Conservation (phyloP, 2,888 invertebrate species). For the Criorhina ranunculi region DNA sequence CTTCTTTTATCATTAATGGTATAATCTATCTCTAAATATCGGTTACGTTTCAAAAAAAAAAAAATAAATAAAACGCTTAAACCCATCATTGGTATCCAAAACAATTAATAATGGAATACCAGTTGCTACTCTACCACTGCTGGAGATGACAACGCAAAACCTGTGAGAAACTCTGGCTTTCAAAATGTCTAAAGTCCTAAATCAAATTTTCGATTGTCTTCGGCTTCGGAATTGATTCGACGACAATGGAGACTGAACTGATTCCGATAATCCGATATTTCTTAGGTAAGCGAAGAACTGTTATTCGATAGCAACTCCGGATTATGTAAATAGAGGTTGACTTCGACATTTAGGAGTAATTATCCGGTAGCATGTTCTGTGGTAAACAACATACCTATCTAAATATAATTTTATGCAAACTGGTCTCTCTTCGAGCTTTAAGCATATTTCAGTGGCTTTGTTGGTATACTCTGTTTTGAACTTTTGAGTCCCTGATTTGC, state of each 20-base stretch:
- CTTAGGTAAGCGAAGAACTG: conserved; percentile 35
- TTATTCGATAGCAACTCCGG: conserved; percentile 59
- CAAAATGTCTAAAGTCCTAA: conserved; percentile 31
- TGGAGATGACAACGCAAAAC: conserved; percentile 13
- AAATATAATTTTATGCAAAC: conserved; percentile 61
- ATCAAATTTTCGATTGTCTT: conserved; percentile 60
- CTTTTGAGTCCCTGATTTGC: conserved; percentile 29
- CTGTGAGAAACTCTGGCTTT: conserved; percentile 30
- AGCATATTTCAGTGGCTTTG: conserved; percentile 27
- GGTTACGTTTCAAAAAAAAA: conserved; percentile 13
- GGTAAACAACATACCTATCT: conserved; percentile 13
- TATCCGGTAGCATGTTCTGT: conserved; percentile 67
- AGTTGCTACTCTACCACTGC: conserved; percentile 50
- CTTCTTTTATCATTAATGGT: conserved; percentile 67
- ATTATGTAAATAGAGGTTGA: conserved; percentile 65
- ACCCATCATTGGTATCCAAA: conserved; percentile 41
- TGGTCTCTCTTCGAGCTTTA: background rate
- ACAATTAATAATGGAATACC: conserved; percentile 68
- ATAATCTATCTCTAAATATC: conserved; percentile 60
- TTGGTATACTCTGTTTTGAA: conserved; percentile 20
- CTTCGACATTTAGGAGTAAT: conserved; percentile 69
- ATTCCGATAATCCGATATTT: conserved; percentile 59
- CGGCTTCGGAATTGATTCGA: conserved; percentile 30
- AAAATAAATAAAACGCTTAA: background rate
- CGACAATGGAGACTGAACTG: conserved; percentile 42